phyloP scores from a whole-genome alignment of 2,888 invertebrate species.

The Parthenolecanium corni region DNA sequence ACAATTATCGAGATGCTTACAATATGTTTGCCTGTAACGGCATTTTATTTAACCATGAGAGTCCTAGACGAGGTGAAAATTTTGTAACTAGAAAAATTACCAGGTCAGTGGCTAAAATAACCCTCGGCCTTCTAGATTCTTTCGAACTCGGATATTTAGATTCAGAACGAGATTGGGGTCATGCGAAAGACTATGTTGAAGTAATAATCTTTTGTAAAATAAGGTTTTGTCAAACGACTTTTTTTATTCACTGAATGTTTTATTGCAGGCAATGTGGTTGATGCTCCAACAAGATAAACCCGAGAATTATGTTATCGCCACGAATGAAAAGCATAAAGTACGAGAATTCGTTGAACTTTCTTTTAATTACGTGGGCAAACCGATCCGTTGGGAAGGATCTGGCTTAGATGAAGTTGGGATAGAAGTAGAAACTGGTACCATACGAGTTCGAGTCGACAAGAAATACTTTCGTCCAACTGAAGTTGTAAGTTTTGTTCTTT shows the following conservation, averaged over 20 bases:
- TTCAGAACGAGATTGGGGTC: slow-evolving; percentile 96
- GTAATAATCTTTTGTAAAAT: no score
- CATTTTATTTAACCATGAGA: slow-evolving; percentile 92
- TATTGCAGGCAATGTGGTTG: slow-evolving; percentile 88
- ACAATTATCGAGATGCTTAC: slow-evolving; percentile 92
- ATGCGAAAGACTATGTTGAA: slow-evolving; percentile 90
- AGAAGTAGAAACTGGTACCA: slow-evolving; percentile 52
- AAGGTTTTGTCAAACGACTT: neutral
- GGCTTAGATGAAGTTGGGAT: slow-evolving; percentile 72
- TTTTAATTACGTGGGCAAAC: slow-evolving; percentile 68
- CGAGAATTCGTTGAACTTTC: slow-evolving; percentile 89
- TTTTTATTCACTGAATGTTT: neutral
- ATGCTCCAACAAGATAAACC: slow-evolving; percentile 89
- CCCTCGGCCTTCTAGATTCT: slow-evolving; percentile 67
- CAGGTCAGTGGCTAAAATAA: slow-evolving; percentile 91
- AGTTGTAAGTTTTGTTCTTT: slow-evolving; percentile 56
- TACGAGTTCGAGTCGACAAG: slow-evolving; percentile 79
- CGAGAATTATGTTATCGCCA: slow-evolving; percentile 95
- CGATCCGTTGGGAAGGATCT: slow-evolving; percentile 76
- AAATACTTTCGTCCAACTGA: slow-evolving; percentile 96
- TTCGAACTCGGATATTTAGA: slow-evolving; percentile 90
- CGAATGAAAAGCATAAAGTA: slow-evolving; percentile 88
- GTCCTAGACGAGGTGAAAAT: slow-evolving; percentile 89
- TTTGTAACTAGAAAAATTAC: slow-evolving; percentile 98
- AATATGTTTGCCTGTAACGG: slow-evolving; percentile 93